Evolutionary conservation across 2,113 vertebrate species (phyloP), one percentile per base, ranked within the genome.

Genomic region (Hiodon alosoides): DNA sequence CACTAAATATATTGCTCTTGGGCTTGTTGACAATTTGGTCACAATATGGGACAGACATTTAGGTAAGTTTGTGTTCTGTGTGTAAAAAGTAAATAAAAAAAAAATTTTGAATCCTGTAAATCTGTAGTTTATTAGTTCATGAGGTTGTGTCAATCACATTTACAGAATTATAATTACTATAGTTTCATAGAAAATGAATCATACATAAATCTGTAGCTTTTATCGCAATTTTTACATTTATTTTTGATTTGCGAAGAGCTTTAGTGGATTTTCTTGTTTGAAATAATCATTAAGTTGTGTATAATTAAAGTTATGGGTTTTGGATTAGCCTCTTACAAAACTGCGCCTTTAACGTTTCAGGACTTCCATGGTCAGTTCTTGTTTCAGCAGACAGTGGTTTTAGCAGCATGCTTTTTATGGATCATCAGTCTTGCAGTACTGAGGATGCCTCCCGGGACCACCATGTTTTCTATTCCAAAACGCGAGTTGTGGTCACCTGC

Each of bases 21-120:
- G 92, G 31, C 92, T 95, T 4, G 84, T 84, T 64, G 90, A 91
- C 51, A 88, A 87, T 3, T 76, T 89, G 74, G 80, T 95, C 76
- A 91, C 89, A n/a, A 79, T 95, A 7, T 96, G 94, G 94, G 92
- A 96, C 82, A 78, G 82, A 55, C 78, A 65, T 0, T 69, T 88
- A 74, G 91, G 95, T 96, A 70, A 88, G 90, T 54, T 68, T 77
- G 47, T 5, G 5, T 1, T 69, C 75, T 73, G 52, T 10, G 54
- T 54, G 13, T 31, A 31, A 31, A 31, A 31, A 31, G 31, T 31
- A 31, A 31, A 31, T 1, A 31, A 2, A 1, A 31, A 31, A 31
- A 31, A 31, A 31, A 31, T 31, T 31, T 31, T 31, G 31, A 31
- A 31, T 31, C 1, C 31, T 31, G 76, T 16, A 8, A 0, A 50